phyloP scores from a whole-genome alignment of 1,140 invertebrate species.

The Chlorops oryzae region DNA sequence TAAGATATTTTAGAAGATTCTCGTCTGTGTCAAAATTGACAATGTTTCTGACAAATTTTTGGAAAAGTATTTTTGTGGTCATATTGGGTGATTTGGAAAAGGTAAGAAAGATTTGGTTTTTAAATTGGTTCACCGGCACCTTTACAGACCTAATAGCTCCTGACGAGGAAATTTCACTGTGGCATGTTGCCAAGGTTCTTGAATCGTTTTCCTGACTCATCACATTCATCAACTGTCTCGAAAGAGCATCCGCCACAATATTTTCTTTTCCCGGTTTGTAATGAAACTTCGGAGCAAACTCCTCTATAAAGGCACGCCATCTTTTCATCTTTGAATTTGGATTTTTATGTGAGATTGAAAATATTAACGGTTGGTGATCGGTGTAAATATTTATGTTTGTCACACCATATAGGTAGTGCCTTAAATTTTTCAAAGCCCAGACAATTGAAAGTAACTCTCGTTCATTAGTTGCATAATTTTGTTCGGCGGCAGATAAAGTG shows the following conservation, averaged over 20 bases:
- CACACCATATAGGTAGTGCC: conserved; percentile 37
- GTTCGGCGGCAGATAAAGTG: conserved; percentile 29
- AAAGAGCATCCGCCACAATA: conserved; percentile 39
- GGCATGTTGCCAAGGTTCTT: conserved; percentile 11
- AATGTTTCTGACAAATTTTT: no score
- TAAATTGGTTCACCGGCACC: conserved; percentile 18
- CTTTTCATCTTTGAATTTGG: conserved; percentile 47
- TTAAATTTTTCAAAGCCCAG: conserved; percentile 12
- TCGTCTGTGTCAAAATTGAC: no score
- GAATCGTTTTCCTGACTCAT: background rate
- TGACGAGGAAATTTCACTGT: conserved; percentile 16
- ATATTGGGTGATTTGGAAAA: no score
- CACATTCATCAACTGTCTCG: conserved; percentile 11
- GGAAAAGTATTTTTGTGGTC: no score
- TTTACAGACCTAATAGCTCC: conserved; percentile 13
- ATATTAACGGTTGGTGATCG: conserved; percentile 51
- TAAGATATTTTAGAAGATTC: no score
- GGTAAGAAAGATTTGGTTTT: conserved; percentile 16
- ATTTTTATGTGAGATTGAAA: conserved; percentile 48
- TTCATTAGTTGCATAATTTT: conserved; percentile 47
- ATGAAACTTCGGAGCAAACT: conserved; percentile 34
- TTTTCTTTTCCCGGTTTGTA: conserved; percentile 47
- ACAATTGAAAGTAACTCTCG: conserved; percentile 12
- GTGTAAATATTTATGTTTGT: conserved; percentile 50
- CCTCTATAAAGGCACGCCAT: conserved; percentile 51